Base-by-base conservation (phyloP, 2,888 invertebrate species). In the Xestia rhomboidea region DNA sequence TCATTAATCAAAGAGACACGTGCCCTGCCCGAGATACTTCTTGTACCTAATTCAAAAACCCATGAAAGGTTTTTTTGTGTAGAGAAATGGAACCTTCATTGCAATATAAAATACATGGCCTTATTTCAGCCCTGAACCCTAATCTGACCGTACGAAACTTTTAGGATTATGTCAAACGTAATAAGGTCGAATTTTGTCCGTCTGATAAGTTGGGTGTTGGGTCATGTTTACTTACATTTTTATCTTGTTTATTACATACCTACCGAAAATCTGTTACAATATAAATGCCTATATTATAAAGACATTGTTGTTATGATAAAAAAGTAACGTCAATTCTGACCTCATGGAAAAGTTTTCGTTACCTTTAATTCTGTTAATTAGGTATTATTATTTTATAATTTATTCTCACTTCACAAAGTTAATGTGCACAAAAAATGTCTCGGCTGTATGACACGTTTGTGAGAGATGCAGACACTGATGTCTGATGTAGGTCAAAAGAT, bases 191-290 rank as follows among this genome's bases (percentile, higher is more conserved):
- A 18, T 73, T 41, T 34, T 15, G 66, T n/a, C n/a, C 30, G 49
- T 21, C 73, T 21, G 64, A 44, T 76, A 76, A 38, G 60, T 62
- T 70, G 10, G 38, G 38, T 41, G 21, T 41, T 38, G 18, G 57
- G 74, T 74, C 74, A 62, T 82, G 68, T 79, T 79, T 79, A 79
- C 79, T 79, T 82, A 68, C 57, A 30, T 79, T 60, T 81, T 79
- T 60, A 79, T 77, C 81, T 60, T 21, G 27, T 51, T 49, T 66
- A 41, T 15, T 44, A 44, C 21, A 44, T 64, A 77, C 34, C 38
- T 71, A 77, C 18, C 60, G 41, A 15, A 60, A 79, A 79, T 73
- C 44, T 49, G 74, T 67, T 73, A 73, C 73, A 81, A 49, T 73
- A n/a, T 1, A 1, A 27, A 27, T 64, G 38, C 64, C 73, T 81